Evolutionary conservation across 2,113 vertebrate genomes (phyloP).

Genomic region (Microtus richardsoni): DNA sequence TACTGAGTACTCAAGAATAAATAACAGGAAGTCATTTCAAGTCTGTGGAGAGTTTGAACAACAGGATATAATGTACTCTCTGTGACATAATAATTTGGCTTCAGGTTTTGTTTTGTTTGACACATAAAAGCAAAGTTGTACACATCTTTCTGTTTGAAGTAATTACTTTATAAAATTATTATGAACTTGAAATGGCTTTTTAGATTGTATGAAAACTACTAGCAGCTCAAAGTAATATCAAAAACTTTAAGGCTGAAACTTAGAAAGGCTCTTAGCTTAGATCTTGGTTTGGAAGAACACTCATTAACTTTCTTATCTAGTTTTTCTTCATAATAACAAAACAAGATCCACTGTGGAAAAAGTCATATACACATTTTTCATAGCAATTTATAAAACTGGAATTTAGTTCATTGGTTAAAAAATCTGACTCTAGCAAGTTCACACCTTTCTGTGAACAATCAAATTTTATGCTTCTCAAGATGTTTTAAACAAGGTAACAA

Average conservation of each 20-base stretch:
- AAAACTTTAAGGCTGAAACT: background rate
- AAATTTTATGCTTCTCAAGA: slow-evolving; percentile 23
- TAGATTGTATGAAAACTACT: background rate
- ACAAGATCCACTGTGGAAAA: background rate
- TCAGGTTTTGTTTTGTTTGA: background rate
- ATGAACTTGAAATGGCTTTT: background rate
- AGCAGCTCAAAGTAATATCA: background rate
- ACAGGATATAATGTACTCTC: background rate
- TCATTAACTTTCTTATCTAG: background rate
- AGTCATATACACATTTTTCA: background rate
- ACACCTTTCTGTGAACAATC: background rate
- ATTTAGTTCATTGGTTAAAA: background rate
- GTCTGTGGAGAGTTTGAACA: background rate
- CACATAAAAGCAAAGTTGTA: slow-evolving; percentile 2
- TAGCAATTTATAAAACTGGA: background rate
- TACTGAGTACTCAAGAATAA: slow-evolving; percentile 15
- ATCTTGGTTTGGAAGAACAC: background rate
- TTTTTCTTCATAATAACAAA: background rate
- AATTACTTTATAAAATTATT: background rate
- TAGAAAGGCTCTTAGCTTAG: background rate
- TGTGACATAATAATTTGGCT: background rate
- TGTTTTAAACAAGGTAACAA: background rate
- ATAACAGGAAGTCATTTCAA: background rate
- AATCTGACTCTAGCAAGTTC: background rate
- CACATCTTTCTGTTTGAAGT: background rate